Evolutionary conservation across 2,113 vertebrate species (phyloP).

Genomic region (Gopherus evgoodei): DNA sequence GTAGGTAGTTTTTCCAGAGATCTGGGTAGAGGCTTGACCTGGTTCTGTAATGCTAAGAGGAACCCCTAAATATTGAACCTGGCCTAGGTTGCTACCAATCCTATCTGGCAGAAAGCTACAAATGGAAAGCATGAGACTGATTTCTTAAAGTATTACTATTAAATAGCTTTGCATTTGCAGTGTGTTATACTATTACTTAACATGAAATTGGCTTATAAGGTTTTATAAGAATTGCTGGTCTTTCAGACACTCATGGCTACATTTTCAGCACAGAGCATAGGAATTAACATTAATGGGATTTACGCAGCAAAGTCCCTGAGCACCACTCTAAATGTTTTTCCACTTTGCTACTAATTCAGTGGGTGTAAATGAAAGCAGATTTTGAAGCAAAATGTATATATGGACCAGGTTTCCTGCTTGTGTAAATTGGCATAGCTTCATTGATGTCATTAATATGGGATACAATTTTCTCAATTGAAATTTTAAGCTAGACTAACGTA

Average conservation of each 20-base stretch:
- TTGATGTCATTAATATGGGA: not conserved
- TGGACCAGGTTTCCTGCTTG: not conserved
- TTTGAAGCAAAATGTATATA: not conserved
- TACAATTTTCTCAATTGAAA: not conserved
- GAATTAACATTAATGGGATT: slow-evolving; percentile 55
- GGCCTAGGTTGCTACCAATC: not conserved
- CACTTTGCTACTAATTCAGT: slow-evolving; percentile 32
- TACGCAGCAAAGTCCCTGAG: not conserved
- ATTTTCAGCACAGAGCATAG: slow-evolving; percentile 5
- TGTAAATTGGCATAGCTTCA: not conserved
- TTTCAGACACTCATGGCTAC: slow-evolving; percentile 43
- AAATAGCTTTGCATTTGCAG: slow-evolving; percentile 41
- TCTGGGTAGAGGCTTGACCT: not conserved
- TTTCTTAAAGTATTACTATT: slow-evolving; percentile 57
- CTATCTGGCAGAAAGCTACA: not conserved
- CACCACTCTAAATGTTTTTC: slow-evolving; percentile 41
- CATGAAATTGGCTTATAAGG: slow-evolving; percentile 55
- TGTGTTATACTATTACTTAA: slow-evolving; percentile 11
- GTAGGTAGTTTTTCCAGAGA: not conserved
- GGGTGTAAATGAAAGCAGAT: slow-evolving; percentile 21
- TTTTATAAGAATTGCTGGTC: not conserved
- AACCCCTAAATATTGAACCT: not conserved
- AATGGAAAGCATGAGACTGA: slow-evolving; percentile 9
- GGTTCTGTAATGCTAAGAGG: not conserved
- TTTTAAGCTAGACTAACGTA: not conserved